Evolutionary conservation across 2,797 vertebrate species (phyloP), one percentile per base, ranked within the genome.

Genomic region (Ceryle rudis): DNA sequence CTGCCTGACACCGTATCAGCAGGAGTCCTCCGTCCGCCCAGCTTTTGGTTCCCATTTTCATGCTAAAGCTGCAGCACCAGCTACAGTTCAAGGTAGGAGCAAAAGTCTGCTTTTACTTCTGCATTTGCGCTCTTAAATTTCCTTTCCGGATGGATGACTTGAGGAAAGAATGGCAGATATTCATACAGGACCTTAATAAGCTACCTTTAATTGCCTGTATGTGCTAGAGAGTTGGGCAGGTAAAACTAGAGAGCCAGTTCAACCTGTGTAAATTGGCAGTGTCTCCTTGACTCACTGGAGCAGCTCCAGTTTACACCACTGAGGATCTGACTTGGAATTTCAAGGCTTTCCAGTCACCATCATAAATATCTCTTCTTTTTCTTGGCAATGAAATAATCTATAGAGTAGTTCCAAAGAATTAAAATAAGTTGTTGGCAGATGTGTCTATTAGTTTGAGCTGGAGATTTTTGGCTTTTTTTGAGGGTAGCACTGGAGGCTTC

Each of bases 331-430:
- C 69, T 91, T n/a, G 80, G 93, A 94, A 95, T 94, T 89, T 57
- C 93, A 81, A 67, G 89, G 79, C 69, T 91, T 92, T 89, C 73
- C 89, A 81, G 86, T 89, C 75, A 81, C 93, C 93, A 29, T 95
- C 88, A 73, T 95, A 95, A 97, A 96, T 90, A 96, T 86, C 55
- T 94, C 71, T 33, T 94, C 96, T 96, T 96, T 95, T 94, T 93
- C 95, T 96, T 95, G 96, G 96, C 96, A 95, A 49, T 15, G 35
- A 61, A 80, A 83, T 64, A 39, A 95, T 86, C 83, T 70, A 39
- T 39, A 85, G 88, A 85, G 28, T 2, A 33, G 74, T 85, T 96
- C 94, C 91, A 96, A 86, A 92, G 86, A 90, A 77, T 61, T 64
- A 70, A 23, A 81, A 95, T 66, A 67, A 86, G 93, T 77, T 96